A percentile compares a stretch with the other conserved stretches of the same genome.
These are phyloP conservation scores for Salminus brasiliensis DNA, from an alignment of 2,113 vertebrate genomes.

Conservation along the genomic window DNA sequence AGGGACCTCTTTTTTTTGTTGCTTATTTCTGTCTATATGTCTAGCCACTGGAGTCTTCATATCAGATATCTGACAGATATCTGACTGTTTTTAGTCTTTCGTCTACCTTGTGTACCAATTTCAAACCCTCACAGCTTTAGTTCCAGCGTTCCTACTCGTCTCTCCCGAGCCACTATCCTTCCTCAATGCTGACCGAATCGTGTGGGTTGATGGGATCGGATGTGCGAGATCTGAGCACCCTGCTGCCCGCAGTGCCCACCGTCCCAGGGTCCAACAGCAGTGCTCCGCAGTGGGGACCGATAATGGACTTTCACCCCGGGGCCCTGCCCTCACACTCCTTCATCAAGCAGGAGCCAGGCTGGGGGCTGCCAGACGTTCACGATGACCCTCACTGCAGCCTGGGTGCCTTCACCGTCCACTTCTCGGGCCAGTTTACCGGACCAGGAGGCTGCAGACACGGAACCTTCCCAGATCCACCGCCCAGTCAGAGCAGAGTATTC, in stretches of 20 bases:
- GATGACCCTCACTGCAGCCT: conserved; percentile 90
- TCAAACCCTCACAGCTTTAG: neutral
- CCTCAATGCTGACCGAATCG: conserved; percentile 71
- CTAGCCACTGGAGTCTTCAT: neutral
- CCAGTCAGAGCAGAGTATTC: conserved; percentile 88
- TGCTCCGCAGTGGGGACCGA: conserved; percentile 89
- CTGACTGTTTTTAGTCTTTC: neutral
- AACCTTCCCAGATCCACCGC: conserved; percentile 80
- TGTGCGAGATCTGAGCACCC: conserved; percentile 86
- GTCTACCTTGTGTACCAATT: neutral
- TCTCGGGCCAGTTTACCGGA: conserved; percentile 93
- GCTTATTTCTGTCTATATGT: neutral
- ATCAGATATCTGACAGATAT: neutral
- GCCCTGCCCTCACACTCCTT: conserved; percentile 89
- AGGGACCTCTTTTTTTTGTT: too few relatives aligned
- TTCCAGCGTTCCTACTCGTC: neutral
- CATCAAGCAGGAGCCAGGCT: conserved; percentile 96
- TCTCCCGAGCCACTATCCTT: neutral
- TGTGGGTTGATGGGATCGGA: conserved; percentile 87
- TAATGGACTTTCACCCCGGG: conserved; percentile 91
- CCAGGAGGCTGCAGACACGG: conserved; percentile 90
- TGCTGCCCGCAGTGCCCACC: conserved; percentile 84
- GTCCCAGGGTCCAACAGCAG: conserved; percentile 81
- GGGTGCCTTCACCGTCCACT: conserved; percentile 96
- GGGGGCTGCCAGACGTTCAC: conserved; percentile 85